Evolutionary conservation across 2,797 vertebrate genomes (phyloP).

Genomic region (Sciurus carolinensis): DNA sequence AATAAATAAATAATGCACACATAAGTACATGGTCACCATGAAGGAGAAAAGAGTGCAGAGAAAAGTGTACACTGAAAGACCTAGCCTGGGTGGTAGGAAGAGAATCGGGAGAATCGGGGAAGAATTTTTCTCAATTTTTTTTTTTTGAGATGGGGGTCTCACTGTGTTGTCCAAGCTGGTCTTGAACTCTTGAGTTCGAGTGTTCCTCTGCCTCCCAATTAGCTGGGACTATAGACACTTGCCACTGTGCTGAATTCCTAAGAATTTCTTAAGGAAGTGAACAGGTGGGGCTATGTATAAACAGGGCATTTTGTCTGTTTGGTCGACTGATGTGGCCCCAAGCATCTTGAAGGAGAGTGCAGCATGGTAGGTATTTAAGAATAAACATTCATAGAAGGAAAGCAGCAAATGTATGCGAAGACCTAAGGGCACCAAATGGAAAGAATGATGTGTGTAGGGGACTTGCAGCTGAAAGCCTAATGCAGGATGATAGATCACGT

Average conservation of each 20-base stretch:
- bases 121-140: constrained; percentile 11
- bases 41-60: not conserved
- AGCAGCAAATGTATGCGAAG: not conserved
- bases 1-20: not conserved
- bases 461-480: not conserved
- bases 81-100: not conserved
- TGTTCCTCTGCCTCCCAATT: not conserved
- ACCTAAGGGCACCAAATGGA: not conserved
- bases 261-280: constrained; percentile 51
- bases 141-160: not conserved
- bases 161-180: not conserved
- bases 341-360: not conserved
- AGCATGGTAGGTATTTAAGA: not conserved
- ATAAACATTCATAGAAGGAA: not conserved
- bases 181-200: not conserved
- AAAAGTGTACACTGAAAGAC: not conserved
- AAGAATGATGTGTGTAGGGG: not conserved
- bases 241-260: not conserved
- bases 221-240: not conserved
- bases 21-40: not conserved
- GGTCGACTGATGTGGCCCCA: not conserved
- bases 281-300: not conserved
- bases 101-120: not conserved
- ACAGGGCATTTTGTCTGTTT: not conserved
- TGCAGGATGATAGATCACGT: no score